These are phyloP conservation scores for Sebastes taczanowskii DNA, from an alignment of 2,797 vertebrate genomes.

Conservation along the genomic window DNA sequence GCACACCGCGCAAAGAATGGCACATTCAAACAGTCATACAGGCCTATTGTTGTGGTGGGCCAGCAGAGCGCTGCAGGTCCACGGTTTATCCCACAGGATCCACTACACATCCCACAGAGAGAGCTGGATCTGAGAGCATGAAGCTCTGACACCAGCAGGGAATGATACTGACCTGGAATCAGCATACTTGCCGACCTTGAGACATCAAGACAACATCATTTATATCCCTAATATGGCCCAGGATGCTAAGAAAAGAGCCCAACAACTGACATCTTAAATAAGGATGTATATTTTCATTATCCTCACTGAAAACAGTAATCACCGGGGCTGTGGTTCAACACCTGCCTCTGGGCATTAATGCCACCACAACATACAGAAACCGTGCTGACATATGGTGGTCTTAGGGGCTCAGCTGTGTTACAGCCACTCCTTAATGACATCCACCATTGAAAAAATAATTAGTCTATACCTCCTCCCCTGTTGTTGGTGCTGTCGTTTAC, in stretches of 20 bases:
- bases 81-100: conserved; percentile 62
- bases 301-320: not conserved
- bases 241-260: not conserved
- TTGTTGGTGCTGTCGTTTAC: conserved; percentile 45
- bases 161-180: not conserved
- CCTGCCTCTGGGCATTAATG: conserved; percentile 46
- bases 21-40: conserved; percentile 83
- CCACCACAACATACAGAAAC: conserved; percentile 21
- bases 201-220: not conserved
- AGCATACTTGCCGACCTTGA: too few relatives aligned
- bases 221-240: not conserved
- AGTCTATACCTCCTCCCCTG: conserved; percentile 41
- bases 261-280: not conserved
- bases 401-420: conserved; percentile 65
- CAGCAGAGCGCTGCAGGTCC: conserved; percentile 54
- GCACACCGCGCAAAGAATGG: conserved; percentile 81
- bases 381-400: conserved; percentile 54
- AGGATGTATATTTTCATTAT: conserved; percentile 4
- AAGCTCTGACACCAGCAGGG: not conserved
- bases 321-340: conserved; percentile 15
- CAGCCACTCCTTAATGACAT: conserved; percentile 56
- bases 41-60: conserved; percentile 76
- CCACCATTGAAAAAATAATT: conserved; percentile 59
- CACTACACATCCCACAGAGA: conserved; percentile 15
- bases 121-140: conserved; percentile 1